Conservation (phyloP, 2,888 invertebrate genomes). For the Griposia aprilina region DNA sequence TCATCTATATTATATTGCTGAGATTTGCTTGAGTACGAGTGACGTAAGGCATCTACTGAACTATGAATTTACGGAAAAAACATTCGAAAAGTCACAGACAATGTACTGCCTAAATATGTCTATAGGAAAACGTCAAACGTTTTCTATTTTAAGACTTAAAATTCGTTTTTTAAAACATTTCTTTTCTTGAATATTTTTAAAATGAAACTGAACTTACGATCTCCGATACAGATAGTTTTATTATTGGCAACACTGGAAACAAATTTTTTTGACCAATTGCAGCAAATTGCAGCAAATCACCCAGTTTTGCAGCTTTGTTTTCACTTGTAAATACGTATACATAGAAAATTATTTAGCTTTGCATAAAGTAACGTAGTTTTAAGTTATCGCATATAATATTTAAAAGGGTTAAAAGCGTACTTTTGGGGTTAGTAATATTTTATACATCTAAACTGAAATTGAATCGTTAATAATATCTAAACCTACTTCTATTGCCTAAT, state of each 20-base stretch:
- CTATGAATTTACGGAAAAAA: conserved; percentile 6
- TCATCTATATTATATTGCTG: conserved; percentile 44
- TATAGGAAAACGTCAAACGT: conserved; percentile 48
- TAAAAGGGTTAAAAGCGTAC: conserved; percentile 30
- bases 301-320: conserved; percentile 17
- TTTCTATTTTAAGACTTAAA: not conserved
- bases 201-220: not conserved
- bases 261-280: conserved; percentile 5
- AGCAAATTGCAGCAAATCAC: conserved; percentile 19
- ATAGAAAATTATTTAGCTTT: conserved; percentile 47
- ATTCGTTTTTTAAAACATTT: not conserved
- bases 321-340: conserved; percentile 62
- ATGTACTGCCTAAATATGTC: not conserved
- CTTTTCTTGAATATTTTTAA: not conserved
- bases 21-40: conserved; percentile 44
- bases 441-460: not conserved
- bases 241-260: not conserved
- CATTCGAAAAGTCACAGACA: not conserved
- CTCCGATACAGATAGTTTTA: not conserved
- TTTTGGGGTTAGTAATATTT: conserved; percentile 48
- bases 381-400: conserved; percentile 57
- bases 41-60: not conserved
- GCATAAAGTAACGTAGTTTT: conserved; percentile 59
- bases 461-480: not conserved
- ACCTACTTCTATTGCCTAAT: conserved; percentile 3